Conservation (phyloP, 2,797 vertebrate genomes). For the Tenualosa thibaudeaui region DNA sequence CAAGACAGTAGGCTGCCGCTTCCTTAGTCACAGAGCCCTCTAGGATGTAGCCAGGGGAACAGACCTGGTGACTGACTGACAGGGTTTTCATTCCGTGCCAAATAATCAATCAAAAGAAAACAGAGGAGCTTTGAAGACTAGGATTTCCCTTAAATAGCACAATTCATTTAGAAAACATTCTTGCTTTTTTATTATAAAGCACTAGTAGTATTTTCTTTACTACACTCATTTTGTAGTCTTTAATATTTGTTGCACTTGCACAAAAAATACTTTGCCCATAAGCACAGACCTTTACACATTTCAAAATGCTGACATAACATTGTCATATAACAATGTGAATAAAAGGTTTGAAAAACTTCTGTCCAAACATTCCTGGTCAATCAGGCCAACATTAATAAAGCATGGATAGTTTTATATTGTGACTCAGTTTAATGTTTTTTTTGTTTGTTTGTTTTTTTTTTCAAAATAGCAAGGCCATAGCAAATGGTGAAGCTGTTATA, state of each 20-base stretch:
- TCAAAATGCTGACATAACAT: conserved; percentile 24
- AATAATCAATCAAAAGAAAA: conserved; percentile 31
- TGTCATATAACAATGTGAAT: conserved; percentile 21
- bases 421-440: not conserved
- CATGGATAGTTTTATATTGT: conserved; percentile 26
- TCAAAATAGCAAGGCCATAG: conserved; percentile 17
- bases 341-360: conserved; percentile 16
- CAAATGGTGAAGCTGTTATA: conserved; percentile 7
- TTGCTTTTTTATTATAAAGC: not conserved
- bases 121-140: not conserved
- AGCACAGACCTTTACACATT: not conserved
- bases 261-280: conserved; percentile 28
- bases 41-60: not conserved
- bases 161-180: conserved; percentile 33
- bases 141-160: conserved; percentile 30
- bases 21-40: not conserved
- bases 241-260: conserved; percentile 28
- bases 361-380: conserved; percentile 21
- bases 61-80: not conserved
- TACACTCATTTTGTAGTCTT: conserved; percentile 1
- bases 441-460: not conserved
- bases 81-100: conserved; percentile 31
- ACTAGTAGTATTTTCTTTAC: not conserved
- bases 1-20: conserved; percentile 33
- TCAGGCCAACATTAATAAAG: conserved; percentile 20